phyloP scores from a whole-genome alignment of 2,797 vertebrate genomes.

The Carcharodon carcharias region DNA sequence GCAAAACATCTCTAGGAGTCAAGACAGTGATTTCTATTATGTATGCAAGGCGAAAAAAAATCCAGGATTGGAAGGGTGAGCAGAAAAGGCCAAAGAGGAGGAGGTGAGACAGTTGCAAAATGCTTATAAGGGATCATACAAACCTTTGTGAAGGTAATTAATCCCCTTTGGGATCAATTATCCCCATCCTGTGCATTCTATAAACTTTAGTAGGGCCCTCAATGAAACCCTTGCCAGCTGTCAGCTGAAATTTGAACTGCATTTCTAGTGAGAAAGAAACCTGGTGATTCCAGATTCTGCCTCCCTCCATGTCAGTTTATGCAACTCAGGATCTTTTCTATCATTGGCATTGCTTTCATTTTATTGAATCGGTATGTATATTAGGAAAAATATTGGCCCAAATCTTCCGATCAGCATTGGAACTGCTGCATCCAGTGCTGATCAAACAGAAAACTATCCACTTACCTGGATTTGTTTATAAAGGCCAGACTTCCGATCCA shows the following conservation, averaged over 20 bases:
- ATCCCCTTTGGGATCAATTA: not conserved
- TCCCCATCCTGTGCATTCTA: not conserved
- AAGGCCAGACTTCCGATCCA: no score
- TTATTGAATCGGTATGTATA: not conserved
- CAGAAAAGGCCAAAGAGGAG: not conserved
- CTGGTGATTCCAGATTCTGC: not conserved
- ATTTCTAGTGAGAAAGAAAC: not conserved
- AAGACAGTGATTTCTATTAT: not conserved
- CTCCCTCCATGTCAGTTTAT: not conserved
- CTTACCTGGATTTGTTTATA: no score
- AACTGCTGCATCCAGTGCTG: no score
- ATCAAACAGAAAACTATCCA: no score
- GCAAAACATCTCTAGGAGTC: not conserved
- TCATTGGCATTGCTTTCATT: not conserved
- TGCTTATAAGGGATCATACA: not conserved
- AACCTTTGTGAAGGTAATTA: not conserved
- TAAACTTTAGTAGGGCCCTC: no score
- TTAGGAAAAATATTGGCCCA: not conserved
- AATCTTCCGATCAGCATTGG: no score
- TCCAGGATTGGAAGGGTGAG: not conserved
- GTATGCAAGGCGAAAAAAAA: no score
- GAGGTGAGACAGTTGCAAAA: not conserved
- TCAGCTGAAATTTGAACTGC: not conserved
- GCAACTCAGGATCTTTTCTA: not conserved
- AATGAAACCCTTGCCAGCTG: not conserved